Conservation (phyloP, 2,888 invertebrate genomes). For the Parapristionchus giblindavisi region DNA sequence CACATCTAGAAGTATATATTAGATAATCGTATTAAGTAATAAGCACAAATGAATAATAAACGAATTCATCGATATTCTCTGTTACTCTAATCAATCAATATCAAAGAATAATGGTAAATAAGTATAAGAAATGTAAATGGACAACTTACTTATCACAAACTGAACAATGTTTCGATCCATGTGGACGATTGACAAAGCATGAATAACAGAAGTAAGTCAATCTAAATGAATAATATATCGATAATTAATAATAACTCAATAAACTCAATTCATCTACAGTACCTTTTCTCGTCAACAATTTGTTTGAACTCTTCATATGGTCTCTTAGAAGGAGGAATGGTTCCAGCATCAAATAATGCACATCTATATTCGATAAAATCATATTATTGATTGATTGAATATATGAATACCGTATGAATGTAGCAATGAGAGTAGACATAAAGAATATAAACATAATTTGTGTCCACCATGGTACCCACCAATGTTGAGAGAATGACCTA, state of each 20-base stretch:
- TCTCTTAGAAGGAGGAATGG: slow-evolving; percentile 22
- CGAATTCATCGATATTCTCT: not conserved
- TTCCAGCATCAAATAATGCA: slow-evolving; percentile 26
- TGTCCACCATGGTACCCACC: slow-evolving; percentile 59
- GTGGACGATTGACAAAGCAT: slow-evolving; percentile 37
- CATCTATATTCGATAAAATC: not conserved
- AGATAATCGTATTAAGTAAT: not conserved
- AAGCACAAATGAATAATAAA: not conserved
- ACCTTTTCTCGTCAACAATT: slow-evolving; percentile 33
- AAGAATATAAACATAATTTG: slow-evolving; percentile 52
- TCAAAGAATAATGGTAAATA: not conserved
- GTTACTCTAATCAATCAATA: too few species aligned
- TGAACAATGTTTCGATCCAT: slow-evolving; percentile 51
- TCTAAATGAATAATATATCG: not conserved
- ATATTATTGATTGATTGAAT: not conserved
- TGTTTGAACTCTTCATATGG: slow-evolving; percentile 33
- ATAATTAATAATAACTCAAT: too few species aligned
- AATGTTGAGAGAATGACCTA: slow-evolving; percentile 52
- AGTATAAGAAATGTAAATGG: too few species aligned
- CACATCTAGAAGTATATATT: slow-evolving; percentile 47
- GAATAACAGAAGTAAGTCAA: slow-evolving; percentile 38
- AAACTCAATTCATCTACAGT: too few species aligned
- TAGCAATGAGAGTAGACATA: slow-evolving; percentile 33
- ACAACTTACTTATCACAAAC: slow-evolving; percentile 52
- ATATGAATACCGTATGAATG: slow-evolving; percentile 4